These are phyloP conservation scores for Oenanthe oenanthe DNA, from an alignment of 2,113 vertebrate genomes.

Conservation along the genomic window DNA sequence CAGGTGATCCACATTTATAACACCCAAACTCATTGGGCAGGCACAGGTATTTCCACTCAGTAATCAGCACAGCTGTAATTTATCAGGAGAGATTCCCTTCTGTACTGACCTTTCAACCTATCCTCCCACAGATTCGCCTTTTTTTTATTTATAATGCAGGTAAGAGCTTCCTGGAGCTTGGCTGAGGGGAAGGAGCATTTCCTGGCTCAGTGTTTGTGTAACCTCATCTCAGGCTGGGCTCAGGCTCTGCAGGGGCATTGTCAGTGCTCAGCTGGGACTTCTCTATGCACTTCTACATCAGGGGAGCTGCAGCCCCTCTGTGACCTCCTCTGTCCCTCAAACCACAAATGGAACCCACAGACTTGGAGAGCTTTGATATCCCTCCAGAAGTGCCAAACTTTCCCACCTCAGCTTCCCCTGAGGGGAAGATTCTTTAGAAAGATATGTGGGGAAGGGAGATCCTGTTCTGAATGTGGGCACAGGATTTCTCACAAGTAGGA, in stretches of 20 bases:
- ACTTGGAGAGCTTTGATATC: neutral
- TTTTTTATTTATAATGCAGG: no score
- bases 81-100: no score
- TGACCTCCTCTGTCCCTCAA: neutral
- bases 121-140: no score
- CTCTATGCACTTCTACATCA: neutral
- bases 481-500: neutral
- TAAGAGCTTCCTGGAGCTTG: neutral
- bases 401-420: neutral
- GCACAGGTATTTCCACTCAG: no score
- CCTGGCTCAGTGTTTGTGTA: fast-evolving
- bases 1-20: no score
- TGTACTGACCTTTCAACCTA: no score
- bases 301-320: neutral
- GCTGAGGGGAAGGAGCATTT: neutral
- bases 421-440: neutral
- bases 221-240: neutral
- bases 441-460: neutral
- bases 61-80: no score
- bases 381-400: neutral
- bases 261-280: neutral
- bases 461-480: neutral
- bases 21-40: no score
- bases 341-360: neutral
- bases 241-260: neutral